Conservation (phyloP, 2,888 invertebrate species). For the Rhynchonema sp. region DNA sequence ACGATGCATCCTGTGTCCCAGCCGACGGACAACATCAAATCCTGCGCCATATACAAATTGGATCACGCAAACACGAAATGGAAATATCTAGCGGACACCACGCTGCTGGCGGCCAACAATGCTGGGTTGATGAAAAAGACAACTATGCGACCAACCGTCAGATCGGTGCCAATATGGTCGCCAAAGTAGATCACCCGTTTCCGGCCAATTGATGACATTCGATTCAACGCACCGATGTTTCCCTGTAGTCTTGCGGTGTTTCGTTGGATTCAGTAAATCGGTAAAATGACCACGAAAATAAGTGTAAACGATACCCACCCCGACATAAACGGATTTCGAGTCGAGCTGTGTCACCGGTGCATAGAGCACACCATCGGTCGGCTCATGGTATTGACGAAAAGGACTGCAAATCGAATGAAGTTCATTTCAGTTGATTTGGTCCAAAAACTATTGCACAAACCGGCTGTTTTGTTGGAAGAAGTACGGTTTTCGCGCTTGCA, state of each 20-base stretch:
- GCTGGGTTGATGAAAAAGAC: neutral
- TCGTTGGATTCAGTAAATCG: neutral
- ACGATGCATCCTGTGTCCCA: conserved; percentile 80
- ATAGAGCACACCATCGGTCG: conserved; percentile 63
- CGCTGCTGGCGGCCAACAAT: too few species aligned
- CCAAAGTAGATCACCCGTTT: conserved; percentile 87
- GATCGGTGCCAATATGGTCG: conserved; percentile 89
- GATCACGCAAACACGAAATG: too few species aligned
- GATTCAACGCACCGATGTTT: conserved; percentile 70
- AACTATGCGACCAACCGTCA: conserved; percentile 42
- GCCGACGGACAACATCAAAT: conserved; percentile 81
- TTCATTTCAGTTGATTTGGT: too few species aligned
- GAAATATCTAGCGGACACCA: too few species aligned
- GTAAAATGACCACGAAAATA: neutral
- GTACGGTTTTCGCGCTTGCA: conserved; percentile 79
- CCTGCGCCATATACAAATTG: conserved; percentile 37
- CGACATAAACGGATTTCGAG: conserved; percentile 74
- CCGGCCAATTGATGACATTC: conserved; percentile 75
- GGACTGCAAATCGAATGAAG: conserved; percentile 40
- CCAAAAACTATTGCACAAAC: too few species aligned
- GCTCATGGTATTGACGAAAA: conserved; percentile 64
- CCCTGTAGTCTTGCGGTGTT: conserved; percentile 41
- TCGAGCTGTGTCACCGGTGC: conserved; percentile 65
- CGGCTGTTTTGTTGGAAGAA: conserved; percentile 46
- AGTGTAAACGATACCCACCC: conserved; percentile 40